Evolutionary conservation across 1,140 invertebrate genomes (phyloP).

Genomic region (Drosophila athabasca): DNA sequence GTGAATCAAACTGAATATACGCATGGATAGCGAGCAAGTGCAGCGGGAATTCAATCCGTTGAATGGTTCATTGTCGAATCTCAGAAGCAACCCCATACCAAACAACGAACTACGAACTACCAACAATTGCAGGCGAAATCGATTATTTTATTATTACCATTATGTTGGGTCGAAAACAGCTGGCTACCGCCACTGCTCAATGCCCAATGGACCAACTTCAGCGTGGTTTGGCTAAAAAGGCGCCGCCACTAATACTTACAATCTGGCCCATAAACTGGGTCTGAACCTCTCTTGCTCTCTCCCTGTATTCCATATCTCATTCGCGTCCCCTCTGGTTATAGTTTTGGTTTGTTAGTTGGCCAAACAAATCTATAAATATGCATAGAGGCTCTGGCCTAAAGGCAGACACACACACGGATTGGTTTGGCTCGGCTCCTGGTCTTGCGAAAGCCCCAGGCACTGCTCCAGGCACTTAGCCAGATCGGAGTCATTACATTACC

Average conservation of each 20-base stretch:
- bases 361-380: constrained; percentile 74
- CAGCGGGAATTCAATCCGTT: constrained; percentile 39
- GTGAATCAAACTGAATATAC: constrained; percentile 25
- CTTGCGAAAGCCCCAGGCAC: constrained; percentile 54
- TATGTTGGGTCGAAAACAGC: constrained; percentile 56
- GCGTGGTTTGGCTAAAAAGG: constrained; percentile 40
- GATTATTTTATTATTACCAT: constrained; percentile 71
- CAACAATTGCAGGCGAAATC: constrained; percentile 59
- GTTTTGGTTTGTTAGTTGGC: constrained; percentile 44
- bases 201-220: constrained; percentile 37
- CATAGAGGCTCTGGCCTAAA: constrained; percentile 44
- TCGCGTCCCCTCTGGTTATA: constrained; percentile 11
- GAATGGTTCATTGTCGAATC: constrained; percentile 54
- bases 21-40: constrained; percentile 51
- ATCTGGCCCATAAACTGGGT: constrained; percentile 63
- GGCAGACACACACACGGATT: constrained; percentile 37
- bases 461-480: constrained; percentile 37
- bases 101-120: no score
- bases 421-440: constrained; percentile 56
- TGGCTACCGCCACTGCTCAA: constrained; percentile 37
- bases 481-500: neutral
- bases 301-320: neutral
- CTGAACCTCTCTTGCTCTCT: constrained; percentile 8
- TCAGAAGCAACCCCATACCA: constrained; percentile 26
- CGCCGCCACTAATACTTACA: constrained; percentile 25